Percentiles rank a stretch among this genome's conserved stretches.
phyloP scores from a whole-genome alignment of 2,888 invertebrate species.

The Microctonus hyperodae region DNA sequence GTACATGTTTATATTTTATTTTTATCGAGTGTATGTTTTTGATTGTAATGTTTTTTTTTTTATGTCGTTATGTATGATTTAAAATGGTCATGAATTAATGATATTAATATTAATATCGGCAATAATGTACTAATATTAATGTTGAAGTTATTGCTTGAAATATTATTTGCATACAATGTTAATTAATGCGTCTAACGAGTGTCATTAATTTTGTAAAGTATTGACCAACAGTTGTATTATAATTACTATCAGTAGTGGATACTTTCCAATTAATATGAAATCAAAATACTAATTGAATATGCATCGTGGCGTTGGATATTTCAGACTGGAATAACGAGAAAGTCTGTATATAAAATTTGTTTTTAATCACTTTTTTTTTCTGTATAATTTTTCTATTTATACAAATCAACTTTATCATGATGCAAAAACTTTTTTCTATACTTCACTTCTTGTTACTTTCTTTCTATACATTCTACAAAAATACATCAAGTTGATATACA shows the following conservation, averaged over 20 bases:
- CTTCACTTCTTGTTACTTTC: neutral
- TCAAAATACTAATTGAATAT: neutral
- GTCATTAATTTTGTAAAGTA: neutral
- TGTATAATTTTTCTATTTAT: neutral
- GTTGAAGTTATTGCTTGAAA: neutral
- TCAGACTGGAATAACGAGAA: slow-evolving; percentile 2
- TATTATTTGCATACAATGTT: neutral
- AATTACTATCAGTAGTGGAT: neutral
- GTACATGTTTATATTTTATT: neutral
- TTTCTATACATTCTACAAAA: neutral
- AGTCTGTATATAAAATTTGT: neutral
- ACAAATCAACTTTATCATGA: neutral
- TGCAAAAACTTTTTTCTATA: neutral
- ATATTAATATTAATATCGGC: too few relatives aligned
- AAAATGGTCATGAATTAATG: too few relatives aligned
- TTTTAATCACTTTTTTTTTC: neutral
- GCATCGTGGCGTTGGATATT: neutral
- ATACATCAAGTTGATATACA: too few relatives aligned
- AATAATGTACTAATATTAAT: neutral
- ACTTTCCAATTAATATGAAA: neutral
- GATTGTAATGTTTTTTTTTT: neutral
- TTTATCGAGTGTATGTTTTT: neutral
- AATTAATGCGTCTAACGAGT: neutral
- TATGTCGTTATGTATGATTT: too few relatives aligned
- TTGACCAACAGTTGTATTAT: neutral